Evolutionary conservation across 2,113 vertebrate genomes (phyloP).

Genomic region (Phrynocephalus versicolor): DNA sequence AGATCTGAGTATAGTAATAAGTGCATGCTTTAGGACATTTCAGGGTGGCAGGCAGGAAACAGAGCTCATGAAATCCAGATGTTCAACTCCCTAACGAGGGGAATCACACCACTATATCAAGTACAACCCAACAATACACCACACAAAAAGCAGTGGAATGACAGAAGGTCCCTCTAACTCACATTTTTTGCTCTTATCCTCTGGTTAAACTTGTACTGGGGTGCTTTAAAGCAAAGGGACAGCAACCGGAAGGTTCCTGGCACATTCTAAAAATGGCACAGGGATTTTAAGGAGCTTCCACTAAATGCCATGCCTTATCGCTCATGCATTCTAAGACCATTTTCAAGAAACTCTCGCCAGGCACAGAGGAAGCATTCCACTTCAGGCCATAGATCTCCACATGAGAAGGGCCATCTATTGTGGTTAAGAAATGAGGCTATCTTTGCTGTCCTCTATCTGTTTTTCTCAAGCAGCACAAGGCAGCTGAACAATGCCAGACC

Average conservation of each 20-base stretch:
- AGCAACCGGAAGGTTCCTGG: background rate
- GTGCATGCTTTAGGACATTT: constrained; percentile 40
- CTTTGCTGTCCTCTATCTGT: background rate
- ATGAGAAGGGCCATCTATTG: background rate
- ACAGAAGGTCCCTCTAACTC: background rate
- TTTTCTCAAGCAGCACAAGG: background rate
- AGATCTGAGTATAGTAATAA: constrained; percentile 35
- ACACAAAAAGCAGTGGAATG: background rate
- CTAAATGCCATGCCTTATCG: background rate
- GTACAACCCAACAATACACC: background rate
- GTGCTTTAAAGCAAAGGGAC: background rate
- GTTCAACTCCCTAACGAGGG: constrained; percentile 27
- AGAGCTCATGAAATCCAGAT: constrained; percentile 53
- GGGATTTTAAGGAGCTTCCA: background rate
- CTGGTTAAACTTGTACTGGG: background rate
- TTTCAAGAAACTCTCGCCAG: no score
- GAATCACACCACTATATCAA: constrained; percentile 10
- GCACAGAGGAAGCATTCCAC: no score
- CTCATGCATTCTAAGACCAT: background rate
- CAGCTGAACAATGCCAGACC: background rate
- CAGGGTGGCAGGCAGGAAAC: constrained; percentile 43
- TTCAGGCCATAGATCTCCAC: no score
- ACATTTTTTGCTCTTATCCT: background rate
- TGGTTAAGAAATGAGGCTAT: no score
- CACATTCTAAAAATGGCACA: background rate